A percentile compares a stretch with the other conserved stretches of the same genome.
Conservation (phyloP, 1,140 invertebrate species). For the Drosophila sproati region DNA sequence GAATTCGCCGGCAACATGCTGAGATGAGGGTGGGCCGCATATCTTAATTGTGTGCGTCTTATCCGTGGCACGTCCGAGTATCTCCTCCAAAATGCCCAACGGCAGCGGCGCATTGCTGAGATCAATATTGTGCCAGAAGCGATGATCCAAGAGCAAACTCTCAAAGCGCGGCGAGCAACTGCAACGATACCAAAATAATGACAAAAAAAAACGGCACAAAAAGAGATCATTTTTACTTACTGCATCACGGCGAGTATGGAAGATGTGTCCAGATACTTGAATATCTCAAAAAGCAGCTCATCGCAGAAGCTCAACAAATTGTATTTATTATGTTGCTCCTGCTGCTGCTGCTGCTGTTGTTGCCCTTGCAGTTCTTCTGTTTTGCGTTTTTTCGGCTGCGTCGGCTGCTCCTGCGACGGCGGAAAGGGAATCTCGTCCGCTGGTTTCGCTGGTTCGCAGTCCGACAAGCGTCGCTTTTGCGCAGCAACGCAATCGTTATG, state of each 20-base stretch:
- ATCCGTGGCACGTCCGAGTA: constrained; percentile 84
- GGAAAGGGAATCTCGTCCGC: constrained; percentile 6
- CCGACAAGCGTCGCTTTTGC: constrained; percentile 68
- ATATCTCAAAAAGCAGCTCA: constrained; percentile 86
- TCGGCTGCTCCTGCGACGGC: constrained; percentile 16
- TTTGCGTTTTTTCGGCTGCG: constrained; percentile 59
- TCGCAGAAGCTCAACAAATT: constrained; percentile 84
- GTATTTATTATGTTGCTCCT: neutral
- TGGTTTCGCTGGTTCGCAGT: constrained; percentile 30
- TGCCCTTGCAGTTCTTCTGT: constrained; percentile 25
- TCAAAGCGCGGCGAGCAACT: constrained; percentile 85
- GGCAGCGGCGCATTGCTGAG: constrained; percentile 82
- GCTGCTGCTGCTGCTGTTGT: constrained; percentile 17
- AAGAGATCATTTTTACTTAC: constrained; percentile 67
- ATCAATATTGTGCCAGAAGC: constrained; percentile 86
- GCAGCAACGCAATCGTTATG: constrained; percentile 54
- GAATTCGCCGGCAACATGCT: constrained; percentile 73
- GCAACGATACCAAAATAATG: too few species aligned
- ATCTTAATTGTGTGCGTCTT: constrained; percentile 85
- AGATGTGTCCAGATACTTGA: constrained; percentile 85
- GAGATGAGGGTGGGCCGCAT: constrained; percentile 72
- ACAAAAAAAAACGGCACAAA: too few species aligned
- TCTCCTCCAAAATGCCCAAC: constrained; percentile 84
- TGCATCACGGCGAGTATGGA: constrained; percentile 85
- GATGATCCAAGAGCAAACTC: constrained; percentile 85